Base-by-base conservation (phyloP, 1,140 invertebrate genomes). In the Bombus waltoni region DNA sequence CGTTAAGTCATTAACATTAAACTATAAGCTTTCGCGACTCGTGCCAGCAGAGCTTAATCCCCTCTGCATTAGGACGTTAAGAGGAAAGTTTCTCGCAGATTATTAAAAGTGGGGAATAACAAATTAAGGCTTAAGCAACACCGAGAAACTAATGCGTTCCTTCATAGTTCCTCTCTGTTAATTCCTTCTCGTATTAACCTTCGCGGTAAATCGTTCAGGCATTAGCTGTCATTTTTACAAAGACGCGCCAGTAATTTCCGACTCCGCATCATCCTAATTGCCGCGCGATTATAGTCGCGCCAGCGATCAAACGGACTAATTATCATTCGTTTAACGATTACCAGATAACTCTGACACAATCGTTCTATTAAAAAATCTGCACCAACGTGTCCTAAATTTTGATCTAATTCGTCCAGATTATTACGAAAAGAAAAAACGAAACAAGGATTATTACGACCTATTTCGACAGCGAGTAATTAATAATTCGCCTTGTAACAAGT, bases 261-360 rank as follows among this genome's bases (percentile, higher is more conserved):
- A 68, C 62, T 57, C 18, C n/a, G 62, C 74, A 68, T 70, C 62
- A 38, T 57, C 65, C 81, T 83, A 83, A 83, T 83, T 78, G 62
- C 81, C 25, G 44, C 35, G 25, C 47, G 74, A 83, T 83, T 70
- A 77, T 15, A 8, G 73, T 68, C 73, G 73, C 81, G 44, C 44
- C 18, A n/a, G 9, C n/a, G 44, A 57, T 76, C 74, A 76, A 77
- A 83, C 40, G 44, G 53, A 77, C n/a, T 68, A 76, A 78, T 83
- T 83, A 78, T 70, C 47, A n/a, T 83, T 70, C 74, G 32, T 70
- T 83, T 32, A 57, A 44, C 47, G 47, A 53, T 53, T 53, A 53
- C 47, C 22, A 53, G 47, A 53, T 22, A 53, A 53, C 47, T 70
- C 74, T n/a, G 65, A 83, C 74, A 53, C 62, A 11, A 57, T 83